Percentiles rank a stretch among this genome's conserved stretches.
phyloP scores from a whole-genome alignment of 2,888 invertebrate genomes.

The Hemaris fuciformis region DNA sequence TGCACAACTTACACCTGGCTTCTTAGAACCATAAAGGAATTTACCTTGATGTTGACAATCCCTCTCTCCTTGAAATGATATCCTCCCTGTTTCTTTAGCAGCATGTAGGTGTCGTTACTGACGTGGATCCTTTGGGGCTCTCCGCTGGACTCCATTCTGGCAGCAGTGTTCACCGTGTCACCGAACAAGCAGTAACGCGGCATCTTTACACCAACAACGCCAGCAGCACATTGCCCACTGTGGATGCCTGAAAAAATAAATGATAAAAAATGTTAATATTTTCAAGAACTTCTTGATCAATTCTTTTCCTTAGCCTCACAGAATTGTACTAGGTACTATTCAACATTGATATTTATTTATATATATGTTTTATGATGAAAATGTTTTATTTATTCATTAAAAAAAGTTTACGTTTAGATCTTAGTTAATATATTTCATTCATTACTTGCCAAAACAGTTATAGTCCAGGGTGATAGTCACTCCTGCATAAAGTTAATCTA shows the following conservation, averaged over 20 bases:
- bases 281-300: not conserved
- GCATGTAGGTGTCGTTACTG: constrained; percentile 85
- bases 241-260: constrained; percentile 56
- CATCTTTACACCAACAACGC: constrained; percentile 92
- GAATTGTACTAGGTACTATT: not conserved
- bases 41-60: constrained; percentile 86
- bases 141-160: constrained; percentile 90
- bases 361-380: too few species aligned
- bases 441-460: too few species aligned
- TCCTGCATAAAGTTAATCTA: too few species aligned
- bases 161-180: constrained; percentile 91
- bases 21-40: not conserved
- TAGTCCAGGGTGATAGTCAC: too few species aligned
- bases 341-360: too few species aligned
- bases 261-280: not conserved
- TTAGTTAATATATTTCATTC: too few species aligned
- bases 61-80: constrained; percentile 88
- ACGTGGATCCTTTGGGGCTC: constrained; percentile 89
- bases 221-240: constrained; percentile 88
- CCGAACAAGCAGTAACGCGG: constrained; percentile 92
- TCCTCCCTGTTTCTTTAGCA: constrained; percentile 86
- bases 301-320: not conserved
- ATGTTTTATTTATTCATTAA: too few species aligned
- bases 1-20: not conserved
- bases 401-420: too few species aligned